These are phyloP conservation scores for Epiblema foenella DNA, from an alignment of 2,888 invertebrate species.

Conservation along the genomic window DNA sequence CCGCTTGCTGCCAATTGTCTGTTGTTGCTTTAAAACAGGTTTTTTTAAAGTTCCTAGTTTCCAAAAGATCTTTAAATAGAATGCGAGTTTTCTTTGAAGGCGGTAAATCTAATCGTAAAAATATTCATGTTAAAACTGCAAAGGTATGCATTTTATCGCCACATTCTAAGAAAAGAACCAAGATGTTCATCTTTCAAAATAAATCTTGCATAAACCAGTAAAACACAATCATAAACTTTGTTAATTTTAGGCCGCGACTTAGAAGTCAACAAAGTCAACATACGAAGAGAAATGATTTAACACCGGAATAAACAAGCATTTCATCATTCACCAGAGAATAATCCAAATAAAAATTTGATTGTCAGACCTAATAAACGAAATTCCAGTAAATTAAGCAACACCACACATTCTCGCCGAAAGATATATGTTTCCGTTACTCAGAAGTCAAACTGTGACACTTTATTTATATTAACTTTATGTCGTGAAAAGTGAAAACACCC, in stretches of 20 bases:
- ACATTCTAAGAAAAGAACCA: background rate
- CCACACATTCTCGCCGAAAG: constrained; percentile 30
- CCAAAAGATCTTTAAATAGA: no score
- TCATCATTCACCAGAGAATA: constrained; percentile 23
- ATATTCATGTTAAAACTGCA: background rate
- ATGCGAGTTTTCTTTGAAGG: no score
- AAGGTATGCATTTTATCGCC: background rate
- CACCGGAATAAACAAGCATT: constrained; percentile 20
- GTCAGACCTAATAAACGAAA: constrained; percentile 39
- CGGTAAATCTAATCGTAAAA: no score
- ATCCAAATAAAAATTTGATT: constrained; percentile 38
- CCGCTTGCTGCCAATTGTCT: no score
- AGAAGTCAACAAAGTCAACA: constrained; percentile 15
- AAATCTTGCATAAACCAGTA: constrained; percentile 19
- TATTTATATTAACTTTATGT: constrained; percentile 21
- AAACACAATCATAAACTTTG: constrained; percentile 15
- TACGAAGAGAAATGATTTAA: constrained; percentile 26
- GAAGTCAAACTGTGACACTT: constrained; percentile 16
- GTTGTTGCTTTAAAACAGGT: no score
- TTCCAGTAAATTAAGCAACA: constrained; percentile 34
- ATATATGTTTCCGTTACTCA: constrained; percentile 37
- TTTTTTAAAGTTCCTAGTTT: no score
- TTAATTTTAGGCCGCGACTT: constrained; percentile 4
- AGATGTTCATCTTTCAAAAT: constrained; percentile 6
- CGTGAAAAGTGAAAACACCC: constrained; percentile 4